phyloP scores from a whole-genome alignment of 2,797 vertebrate genomes.

The Centroberyx gerrardi region DNA sequence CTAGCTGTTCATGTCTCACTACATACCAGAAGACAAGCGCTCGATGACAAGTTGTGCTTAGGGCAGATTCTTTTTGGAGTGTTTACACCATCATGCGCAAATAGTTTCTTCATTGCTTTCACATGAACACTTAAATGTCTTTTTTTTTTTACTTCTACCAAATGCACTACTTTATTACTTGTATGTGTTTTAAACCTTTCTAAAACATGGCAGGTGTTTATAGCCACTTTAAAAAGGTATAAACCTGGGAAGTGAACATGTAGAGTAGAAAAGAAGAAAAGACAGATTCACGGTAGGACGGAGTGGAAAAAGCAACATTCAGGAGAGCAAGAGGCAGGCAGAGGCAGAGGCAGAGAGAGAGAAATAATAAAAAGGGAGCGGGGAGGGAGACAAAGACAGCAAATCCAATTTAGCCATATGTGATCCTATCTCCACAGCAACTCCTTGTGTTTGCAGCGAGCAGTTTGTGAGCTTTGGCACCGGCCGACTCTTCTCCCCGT shows the following conservation, averaged over 20 bases:
- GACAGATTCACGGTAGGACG: constrained; percentile 25
- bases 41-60: constrained; percentile 31
- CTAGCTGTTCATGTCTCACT: constrained; percentile 35
- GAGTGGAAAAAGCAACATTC: constrained; percentile 54
- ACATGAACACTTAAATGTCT: neutral
- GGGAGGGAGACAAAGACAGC: constrained; percentile 52
- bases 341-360: constrained; percentile 45
- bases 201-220: constrained; percentile 33
- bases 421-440: constrained; percentile 84
- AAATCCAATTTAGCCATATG: constrained; percentile 79
- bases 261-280: constrained; percentile 13
- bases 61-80: neutral
- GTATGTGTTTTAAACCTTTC: too few relatives aligned
- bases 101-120: neutral
- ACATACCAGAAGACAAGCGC: constrained; percentile 26
- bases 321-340: constrained; percentile 31
- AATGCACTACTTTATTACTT: neutral
- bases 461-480: constrained; percentile 84
- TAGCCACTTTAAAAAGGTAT: constrained; percentile 1
- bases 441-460: constrained; percentile 78
- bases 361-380: constrained; percentile 56
- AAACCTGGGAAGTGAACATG: constrained; percentile 25
- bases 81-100: constrained; percentile 15
- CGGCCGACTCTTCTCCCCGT: constrained; percentile 50
- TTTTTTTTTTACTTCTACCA: neutral